Evolutionary conservation across 2,888 invertebrate species (phyloP), one percentile per base, ranked within the genome.

Genomic region (Alentia gelatinosa): DNA sequence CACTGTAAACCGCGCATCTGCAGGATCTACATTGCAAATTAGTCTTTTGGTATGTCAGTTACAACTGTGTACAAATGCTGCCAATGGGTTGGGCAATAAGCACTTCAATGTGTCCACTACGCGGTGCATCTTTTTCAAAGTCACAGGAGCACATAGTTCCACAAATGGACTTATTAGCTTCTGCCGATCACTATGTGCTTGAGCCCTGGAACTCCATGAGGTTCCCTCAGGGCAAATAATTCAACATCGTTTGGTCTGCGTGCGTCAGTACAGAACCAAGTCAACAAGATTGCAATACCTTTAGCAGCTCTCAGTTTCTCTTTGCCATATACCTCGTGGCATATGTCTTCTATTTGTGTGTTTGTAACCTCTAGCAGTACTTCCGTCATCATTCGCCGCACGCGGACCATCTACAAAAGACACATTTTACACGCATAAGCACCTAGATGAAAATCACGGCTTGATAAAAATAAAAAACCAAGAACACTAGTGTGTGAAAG

Each of bases 351-450:
- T 95, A 99, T 98, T 97, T 98, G 98, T 96, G 98, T 97, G 96
- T 98, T 98, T 37, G 99, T 99, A 94, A 99, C 99, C 96, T 98
- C 98, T 94, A 99, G 97, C 92, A 99, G 97, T 95, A 99, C 98
- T 97, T 99, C 98, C 42, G 99, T 99, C 96, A 99, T 97, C 94
- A 98, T 97, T 92, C 98, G 97, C 92, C 99, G 97, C 89, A 99
- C 98, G 95, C 97, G 97, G 96, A 98, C 96, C 98, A 99, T 98
- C 96, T 96, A 75, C 33, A 47, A 37, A 15, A 79, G 12, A 56
- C 3, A 12, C 19, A 19, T 19, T 19, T 56, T 9, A 1, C n/a
- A n/a, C n/a, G n/a, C n/a, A n/a, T n/a, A n/a, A n/a, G n/a, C n/a
- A n/a, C n/a, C n/a, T n/a, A n/a, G n/a, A n/a, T n/a, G n/a, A n/a